phyloP scores from a whole-genome alignment of 2,113 vertebrate genomes.

The Grammomys surdaster region DNA sequence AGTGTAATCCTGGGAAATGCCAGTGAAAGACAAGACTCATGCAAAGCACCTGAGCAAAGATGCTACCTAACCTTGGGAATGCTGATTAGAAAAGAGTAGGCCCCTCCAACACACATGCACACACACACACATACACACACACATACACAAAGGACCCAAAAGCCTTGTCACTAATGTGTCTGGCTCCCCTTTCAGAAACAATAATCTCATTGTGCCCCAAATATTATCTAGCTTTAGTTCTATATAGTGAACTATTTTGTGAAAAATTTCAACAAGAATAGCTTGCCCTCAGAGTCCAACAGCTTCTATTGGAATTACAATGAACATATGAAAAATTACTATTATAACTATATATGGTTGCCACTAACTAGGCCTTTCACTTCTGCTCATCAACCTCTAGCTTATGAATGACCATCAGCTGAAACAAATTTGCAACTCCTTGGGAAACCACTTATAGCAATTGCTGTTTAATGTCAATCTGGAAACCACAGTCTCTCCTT shows the following conservation, averaged over 20 bases:
- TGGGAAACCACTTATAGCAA: neutral
- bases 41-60: neutral
- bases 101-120: neutral
- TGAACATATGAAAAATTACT: slow-evolving; percentile 29
- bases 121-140: neutral
- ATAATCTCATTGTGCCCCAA: neutral
- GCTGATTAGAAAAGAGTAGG: neutral
- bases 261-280: neutral
- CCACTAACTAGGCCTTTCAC: neutral
- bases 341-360: neutral
- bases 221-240: neutral
- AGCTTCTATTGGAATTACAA: slow-evolving; percentile 1
- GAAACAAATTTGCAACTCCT: slow-evolving; percentile 57
- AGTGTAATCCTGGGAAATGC: neutral
- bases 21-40: neutral
- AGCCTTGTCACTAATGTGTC: neutral
- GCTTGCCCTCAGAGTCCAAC: neutral
- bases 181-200: too few species aligned
- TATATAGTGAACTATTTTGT: neutral
- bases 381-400: slow-evolving; percentile 20
- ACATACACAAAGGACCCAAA: neutral
- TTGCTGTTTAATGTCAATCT: neutral
- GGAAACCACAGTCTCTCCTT: slow-evolving; percentile 42
- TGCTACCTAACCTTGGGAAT: neutral
- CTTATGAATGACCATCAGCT: neutral